Evolutionary conservation across 2,113 vertebrate genomes (phyloP), one percentile per base, ranked within the genome.

Genomic region (Paedocypris sp.): DNA sequence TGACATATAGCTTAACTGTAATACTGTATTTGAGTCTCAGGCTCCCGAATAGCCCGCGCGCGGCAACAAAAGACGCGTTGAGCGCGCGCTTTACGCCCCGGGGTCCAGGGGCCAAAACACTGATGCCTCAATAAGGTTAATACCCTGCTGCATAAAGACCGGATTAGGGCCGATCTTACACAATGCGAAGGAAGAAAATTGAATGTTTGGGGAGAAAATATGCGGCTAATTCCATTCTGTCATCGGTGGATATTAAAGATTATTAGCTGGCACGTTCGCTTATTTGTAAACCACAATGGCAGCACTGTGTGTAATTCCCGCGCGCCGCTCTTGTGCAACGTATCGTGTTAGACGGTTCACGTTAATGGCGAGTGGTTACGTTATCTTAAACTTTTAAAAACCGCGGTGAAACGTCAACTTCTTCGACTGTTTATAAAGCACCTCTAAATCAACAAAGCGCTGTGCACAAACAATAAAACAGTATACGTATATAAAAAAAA

Each of bases 201-300:
- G 76, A 85, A 86, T 77, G 80, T 82, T 79, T 74, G 69, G n/a
- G 75, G 75, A 76, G 72, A 73, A 87, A 89, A 88, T 89, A 90
- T 83, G 87, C 76, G 64, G 82, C 81, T 95, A 96, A 97, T 94
- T 95, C 93, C 89, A 76, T 89, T 86, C 90, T 96, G 91, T 98
- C 94, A 98, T 83, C 94, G 68, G 86, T 90, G 89, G 90, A 92
- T 96, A 98, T 95, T 96, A 93, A 90, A 91, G 90, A 85, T 85
- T 77, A 86, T 84, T 85, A 83, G 69, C 76, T 71, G 84, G 83
- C 86, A 76, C 75, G 79, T 75, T 74, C 72, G 72, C 74, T 79
- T 81, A 82, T 81, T 82, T 76, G 68, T 78, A 75, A 82, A 82
- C 84, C 79, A 97, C 93, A 97, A 94, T 89, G 86, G 89, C 5